Conservation (phyloP, 2,888 invertebrate genomes). For the Alentia gelatinosa region DNA sequence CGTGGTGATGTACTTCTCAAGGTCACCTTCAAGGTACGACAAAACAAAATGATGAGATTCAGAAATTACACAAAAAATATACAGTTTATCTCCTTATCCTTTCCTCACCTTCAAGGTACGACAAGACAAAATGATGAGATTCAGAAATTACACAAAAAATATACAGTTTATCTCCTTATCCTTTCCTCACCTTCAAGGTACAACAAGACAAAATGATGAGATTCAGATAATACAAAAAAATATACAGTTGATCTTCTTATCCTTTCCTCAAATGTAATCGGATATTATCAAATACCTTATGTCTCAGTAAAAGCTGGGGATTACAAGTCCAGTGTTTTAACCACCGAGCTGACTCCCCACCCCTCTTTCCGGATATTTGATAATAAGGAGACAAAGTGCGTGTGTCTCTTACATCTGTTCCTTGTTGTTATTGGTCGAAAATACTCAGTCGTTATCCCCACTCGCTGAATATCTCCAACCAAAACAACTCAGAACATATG, state of each 20-base stretch:
- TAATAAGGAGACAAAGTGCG: too few species aligned
- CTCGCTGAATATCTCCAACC: too few species aligned
- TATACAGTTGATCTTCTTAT: background rate
- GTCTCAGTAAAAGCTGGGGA: too few species aligned
- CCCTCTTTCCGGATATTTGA: too few species aligned
- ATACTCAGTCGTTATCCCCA: too few species aligned
- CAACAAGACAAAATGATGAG: background rate
- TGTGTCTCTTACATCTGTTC: too few species aligned
- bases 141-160: background rate
- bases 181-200: background rate
- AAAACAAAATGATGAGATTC: background rate
- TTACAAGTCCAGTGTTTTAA: too few species aligned
- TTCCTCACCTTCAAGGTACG: background rate
- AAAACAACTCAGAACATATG: too few species aligned
- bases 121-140: background rate
- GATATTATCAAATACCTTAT: too few species aligned
- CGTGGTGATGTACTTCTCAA: conserved; percentile 57
- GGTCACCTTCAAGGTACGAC: conserved; percentile 24
- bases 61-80: background rate
- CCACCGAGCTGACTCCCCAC: too few species aligned
- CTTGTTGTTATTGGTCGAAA: too few species aligned
- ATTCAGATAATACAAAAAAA: background rate
- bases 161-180: background rate
- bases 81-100: background rate
- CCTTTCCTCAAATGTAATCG: background rate